A percentile compares a stretch with the other conserved stretches of the same genome.
Conservation (phyloP, 2,797 vertebrate genomes). For the Fratercula arctica region DNA sequence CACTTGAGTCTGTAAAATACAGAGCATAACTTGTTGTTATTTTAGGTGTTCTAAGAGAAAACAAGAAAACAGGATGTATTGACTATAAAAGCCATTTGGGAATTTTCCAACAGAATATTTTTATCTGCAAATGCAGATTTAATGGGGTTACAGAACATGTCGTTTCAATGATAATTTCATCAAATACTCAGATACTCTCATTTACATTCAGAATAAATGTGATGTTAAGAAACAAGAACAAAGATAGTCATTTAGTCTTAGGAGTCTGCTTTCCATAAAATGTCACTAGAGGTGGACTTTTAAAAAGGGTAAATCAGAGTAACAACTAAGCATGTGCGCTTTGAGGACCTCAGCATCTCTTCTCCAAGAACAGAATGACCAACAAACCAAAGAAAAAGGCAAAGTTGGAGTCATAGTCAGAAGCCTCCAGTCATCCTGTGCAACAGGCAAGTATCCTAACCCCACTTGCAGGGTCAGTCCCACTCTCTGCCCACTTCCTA, state of each 20-base stretch:
- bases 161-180: slow-evolving; percentile 43
- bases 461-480: neutral
- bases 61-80: neutral
- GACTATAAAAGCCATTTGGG: neutral
- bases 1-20: neutral
- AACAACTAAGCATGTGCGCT: neutral
- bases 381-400: neutral
- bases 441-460: neutral
- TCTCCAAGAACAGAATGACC: neutral
- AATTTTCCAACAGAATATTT: slow-evolving; percentile 25
- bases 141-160: slow-evolving; percentile 46
- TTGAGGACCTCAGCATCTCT: neutral
- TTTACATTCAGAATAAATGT: slow-evolving; percentile 40
- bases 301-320: neutral
- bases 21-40: neutral
- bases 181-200: slow-evolving; percentile 24
- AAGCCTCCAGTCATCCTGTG: neutral
- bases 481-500: neutral
- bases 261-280: neutral
- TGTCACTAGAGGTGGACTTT: neutral
- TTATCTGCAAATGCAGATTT: slow-evolving; percentile 37
- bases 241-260: neutral
- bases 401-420: neutral
- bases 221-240: neutral
- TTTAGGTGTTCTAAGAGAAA: neutral